Conservation (phyloP, 37 sponge, comb jelly and placozoan species). For the Chondrosia reniformis region DNA sequence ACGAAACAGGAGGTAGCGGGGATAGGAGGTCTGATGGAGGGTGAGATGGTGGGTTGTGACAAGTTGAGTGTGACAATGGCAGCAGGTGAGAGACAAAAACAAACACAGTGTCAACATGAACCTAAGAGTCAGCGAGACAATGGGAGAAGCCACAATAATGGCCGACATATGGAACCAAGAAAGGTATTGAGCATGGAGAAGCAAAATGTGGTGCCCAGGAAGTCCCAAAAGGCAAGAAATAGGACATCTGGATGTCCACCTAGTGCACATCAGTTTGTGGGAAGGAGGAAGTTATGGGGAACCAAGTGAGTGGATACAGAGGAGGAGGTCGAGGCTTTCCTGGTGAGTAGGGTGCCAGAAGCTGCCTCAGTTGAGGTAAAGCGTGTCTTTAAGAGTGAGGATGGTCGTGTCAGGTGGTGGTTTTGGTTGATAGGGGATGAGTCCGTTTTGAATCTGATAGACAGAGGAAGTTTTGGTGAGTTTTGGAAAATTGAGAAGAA, state of each 20-base stretch:
- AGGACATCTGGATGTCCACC: not conserved
- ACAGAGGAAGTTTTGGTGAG: not conserved
- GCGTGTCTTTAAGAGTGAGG: not conserved
- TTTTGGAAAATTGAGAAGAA: too few relatives aligned
- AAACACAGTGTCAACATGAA: too few relatives aligned
- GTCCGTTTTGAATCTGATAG: not conserved
- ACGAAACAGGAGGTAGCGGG: too few relatives aligned
- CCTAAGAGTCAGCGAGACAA: too few relatives aligned
- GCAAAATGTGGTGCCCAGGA: not conserved
- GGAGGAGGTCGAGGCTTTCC: not conserved
- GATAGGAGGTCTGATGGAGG: too few relatives aligned
- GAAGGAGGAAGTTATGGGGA: not conserved
- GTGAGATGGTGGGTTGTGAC: too few relatives aligned
- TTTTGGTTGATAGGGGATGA: not conserved
- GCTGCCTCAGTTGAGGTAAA: not conserved
- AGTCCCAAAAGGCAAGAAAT: not conserved
- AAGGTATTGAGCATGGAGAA: too few relatives aligned
- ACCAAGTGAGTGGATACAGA: not conserved
- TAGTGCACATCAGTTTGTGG: not conserved
- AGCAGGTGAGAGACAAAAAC: too few relatives aligned
- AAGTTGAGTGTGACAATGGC: too few relatives aligned
- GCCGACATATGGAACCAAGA: too few relatives aligned
- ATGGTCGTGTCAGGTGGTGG: not conserved
- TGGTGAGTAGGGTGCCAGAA: constrained; percentile 6
- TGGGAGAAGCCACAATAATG: too few relatives aligned